Percentiles rank a stretch among this genome's conserved stretches.
Conservation (phyloP, 2,797 vertebrate species). For the Iguana delicatissima region DNA sequence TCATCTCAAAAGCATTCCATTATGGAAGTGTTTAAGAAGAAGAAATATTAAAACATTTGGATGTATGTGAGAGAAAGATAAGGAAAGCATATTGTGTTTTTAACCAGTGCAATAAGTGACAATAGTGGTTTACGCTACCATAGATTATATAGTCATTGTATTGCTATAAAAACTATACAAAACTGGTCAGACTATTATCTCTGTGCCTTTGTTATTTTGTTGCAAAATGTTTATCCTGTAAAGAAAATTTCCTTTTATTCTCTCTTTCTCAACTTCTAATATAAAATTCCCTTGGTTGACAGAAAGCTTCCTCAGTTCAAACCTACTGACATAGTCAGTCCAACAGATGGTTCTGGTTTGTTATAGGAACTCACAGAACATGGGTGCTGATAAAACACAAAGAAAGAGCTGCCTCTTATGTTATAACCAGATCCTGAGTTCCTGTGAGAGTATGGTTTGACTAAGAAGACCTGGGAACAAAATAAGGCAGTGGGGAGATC, state of each 20-base stretch:
- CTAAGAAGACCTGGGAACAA: slow-evolving; percentile 35
- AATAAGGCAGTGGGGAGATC: slow-evolving; percentile 22
- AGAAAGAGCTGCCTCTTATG: not conserved
- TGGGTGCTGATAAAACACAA: not conserved
- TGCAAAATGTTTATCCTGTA: not conserved
- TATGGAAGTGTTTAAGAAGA: not conserved
- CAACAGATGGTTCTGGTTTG: not conserved
- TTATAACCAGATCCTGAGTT: slow-evolving; percentile 4
- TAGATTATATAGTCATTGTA: too few relatives aligned
- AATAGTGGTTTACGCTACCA: too few relatives aligned
- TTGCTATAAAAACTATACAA: not conserved
- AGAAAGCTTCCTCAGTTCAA: not conserved
- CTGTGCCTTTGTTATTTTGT: not conserved
- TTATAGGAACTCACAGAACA: not conserved
- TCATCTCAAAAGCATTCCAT: not conserved
- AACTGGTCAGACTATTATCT: not conserved
- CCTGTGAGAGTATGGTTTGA: slow-evolving; percentile 18
- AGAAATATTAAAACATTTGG: not conserved
- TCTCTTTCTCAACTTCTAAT: not conserved
- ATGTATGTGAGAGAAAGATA: not conserved
- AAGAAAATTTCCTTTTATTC: not conserved
- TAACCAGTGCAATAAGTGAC: too few relatives aligned
- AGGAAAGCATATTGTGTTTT: not conserved
- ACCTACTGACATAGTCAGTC: not conserved
- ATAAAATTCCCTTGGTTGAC: not conserved